A percentile compares a stretch with the other conserved stretches of the same genome.
phyloP scores from a whole-genome alignment of 2,113 vertebrate genomes.

The Glareola pratincola region DNA sequence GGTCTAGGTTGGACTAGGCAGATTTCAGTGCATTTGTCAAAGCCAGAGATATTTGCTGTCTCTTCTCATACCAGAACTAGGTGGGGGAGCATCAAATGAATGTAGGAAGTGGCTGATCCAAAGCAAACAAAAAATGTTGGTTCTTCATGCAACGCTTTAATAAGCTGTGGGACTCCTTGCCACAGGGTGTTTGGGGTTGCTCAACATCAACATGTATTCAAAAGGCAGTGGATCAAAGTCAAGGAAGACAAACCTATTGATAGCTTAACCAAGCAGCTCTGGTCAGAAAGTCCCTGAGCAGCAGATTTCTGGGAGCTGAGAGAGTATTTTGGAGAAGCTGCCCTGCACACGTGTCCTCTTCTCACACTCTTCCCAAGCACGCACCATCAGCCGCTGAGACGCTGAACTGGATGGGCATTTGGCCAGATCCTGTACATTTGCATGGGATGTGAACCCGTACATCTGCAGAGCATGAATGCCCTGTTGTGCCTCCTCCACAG shows the following conservation, averaged over 20 bases:
- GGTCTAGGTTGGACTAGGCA: neutral
- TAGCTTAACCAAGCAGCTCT: neutral
- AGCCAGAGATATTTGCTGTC: neutral
- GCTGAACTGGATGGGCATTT: neutral
- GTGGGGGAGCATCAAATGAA: neutral
- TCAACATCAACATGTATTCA: neutral
- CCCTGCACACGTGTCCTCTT: neutral
- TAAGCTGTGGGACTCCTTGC: neutral
- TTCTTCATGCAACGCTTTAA: neutral
- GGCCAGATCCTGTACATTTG: neutral
- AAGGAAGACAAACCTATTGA: neutral
- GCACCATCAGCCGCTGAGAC: neutral
- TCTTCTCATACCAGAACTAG: neutral
- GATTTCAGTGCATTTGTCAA: neutral
- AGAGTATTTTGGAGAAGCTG: neutral
- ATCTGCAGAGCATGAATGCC: neutral
- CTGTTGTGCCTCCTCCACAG: neutral
- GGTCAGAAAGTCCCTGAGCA: neutral
- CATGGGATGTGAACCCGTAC: neutral
- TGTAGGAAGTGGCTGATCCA: neutral
- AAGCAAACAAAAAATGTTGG: neutral
- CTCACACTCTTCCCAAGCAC: neutral
- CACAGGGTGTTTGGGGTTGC: neutral
- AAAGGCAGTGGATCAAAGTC: neutral
- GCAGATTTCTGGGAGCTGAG: neutral